Base-by-base conservation (phyloP, 2,797 vertebrate genomes). In the Rhyacichthys aspro region DNA sequence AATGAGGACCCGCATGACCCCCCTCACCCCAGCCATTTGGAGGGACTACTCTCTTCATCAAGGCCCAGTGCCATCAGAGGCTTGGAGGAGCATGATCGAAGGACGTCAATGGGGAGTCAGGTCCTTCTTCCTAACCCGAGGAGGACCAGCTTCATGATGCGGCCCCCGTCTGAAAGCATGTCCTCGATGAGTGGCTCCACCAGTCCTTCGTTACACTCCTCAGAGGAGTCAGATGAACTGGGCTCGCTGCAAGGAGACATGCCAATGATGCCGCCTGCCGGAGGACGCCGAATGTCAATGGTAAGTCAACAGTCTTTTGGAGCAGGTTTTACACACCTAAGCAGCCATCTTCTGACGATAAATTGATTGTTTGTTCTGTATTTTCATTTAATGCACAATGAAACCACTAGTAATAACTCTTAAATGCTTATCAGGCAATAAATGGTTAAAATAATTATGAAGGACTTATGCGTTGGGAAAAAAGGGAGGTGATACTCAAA, bases 251-350 rank as follows among this genome's bases (percentile, higher is more conserved):
- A 74, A 56, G 84, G 89, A 48, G 93, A 94, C 69, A 87, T 89
- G 74, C 81, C 90, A 7, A 89, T 92, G 81, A 91, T 89, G 81
- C 89, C 90, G 1, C 86, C 93, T 14, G 44, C 88, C 4, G 82
- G 82, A 60, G 94, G 91, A 23, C 91, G 92, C 34, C 92, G 94
- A 73, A 90, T 95, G 87, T 96, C 95, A 59, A 95, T 97, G 94
- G 95, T 89, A 94, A 94, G 95, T 95, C 92, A 78, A 85, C 23
- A 28, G 3, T 28, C 3, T 28, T 28, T 28, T 28, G 3, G 38
- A 45, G 55, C 71, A 71, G 55, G 55, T 28, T 28, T 28, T 6
- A 28, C 23, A 28, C 23, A 28, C 23, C 23, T 28, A 28, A 28
- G 23, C n/a, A n/a, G 23, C 7, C 4, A 6, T 28, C 23, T 2